Base-by-base conservation (phyloP, 2,113 vertebrate species). In the Thermophis baileyi region DNA sequence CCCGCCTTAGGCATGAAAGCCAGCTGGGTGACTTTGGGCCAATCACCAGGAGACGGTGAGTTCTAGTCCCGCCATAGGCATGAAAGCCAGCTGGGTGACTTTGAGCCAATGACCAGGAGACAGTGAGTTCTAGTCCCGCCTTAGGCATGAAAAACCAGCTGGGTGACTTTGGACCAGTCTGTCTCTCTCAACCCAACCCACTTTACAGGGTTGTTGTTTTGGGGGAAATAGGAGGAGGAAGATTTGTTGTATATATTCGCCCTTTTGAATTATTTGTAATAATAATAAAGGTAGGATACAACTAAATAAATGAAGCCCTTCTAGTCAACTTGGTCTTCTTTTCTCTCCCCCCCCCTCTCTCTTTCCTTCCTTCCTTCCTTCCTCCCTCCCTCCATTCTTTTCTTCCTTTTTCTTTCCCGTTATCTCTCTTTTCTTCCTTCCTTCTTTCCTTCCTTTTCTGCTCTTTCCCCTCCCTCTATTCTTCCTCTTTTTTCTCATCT, bases 371-470 rank as follows among this genome's bases (percentile, higher is more conserved):
- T 51, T 51, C 18, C 18, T 54, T 5, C 18, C 16, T 54, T 5
- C 4, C 53, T 54, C 6, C 3, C 51, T 16, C 0, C 8, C 51
- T 6, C 0, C 18, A 1, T 54, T 6, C 18, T 4, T 20, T 5
- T 3, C 3, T 18, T 20, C 1, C 18, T 16, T 24, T 55, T 24
- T 1, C 5, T 22, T 6, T 22, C 53, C 4, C n/a, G n/a, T n/a
- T n/a, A n/a, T 1, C 53, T 1, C 22, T 0, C 54, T 1, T n/a
- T n/a, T n/a, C n/a, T 3, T 14, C 12, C 3, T 51, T 12, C 12
- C 2, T 51, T 3, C 12, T 1, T 12, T 51, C 12, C 11, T 51
- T 51, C 12, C 50, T 51, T 51, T n/a, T n/a, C n/a, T n/a, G n/a
- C n/a, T n/a, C n/a, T n/a, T n/a, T n/a, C n/a, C 2, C 10, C 1